Evolutionary conservation across 2,113 vertebrate species (phyloP).

Genomic region (Sapayoa aenigma): DNA sequence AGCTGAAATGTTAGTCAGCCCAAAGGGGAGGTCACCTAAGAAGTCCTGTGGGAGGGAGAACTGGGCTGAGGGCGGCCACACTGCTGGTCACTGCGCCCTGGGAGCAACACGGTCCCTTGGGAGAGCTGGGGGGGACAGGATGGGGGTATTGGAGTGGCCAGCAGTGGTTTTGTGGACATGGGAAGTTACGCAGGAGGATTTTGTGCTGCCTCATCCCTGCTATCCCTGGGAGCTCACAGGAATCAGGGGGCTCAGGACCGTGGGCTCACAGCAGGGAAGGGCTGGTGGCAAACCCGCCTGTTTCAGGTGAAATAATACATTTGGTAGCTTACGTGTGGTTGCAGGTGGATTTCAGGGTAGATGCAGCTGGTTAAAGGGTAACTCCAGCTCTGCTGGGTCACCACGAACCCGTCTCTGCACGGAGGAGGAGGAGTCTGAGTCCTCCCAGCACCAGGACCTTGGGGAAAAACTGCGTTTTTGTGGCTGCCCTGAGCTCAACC

Average conservation of each 20-base stretch:
- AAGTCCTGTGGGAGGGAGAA: background rate
- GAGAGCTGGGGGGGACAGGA: fast-evolving
- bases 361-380: slow-evolving; percentile 47
- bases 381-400: background rate
- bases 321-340: background rate
- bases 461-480: background rate
- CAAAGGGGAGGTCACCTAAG: background rate
- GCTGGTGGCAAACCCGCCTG: background rate
- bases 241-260: fast-evolving
- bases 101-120: background rate
- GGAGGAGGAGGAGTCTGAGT: background rate
- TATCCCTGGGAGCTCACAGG: background rate
- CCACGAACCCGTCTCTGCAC: background rate
- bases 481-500: background rate
- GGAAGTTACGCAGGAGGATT: background rate
- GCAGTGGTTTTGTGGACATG: background rate
- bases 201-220: background rate
- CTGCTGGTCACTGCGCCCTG: background rate
- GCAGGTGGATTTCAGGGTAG: slow-evolving; percentile 59
- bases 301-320: background rate
- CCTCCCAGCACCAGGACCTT: background rate
- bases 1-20: background rate
- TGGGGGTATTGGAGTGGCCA: background rate
- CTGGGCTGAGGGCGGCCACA: background rate
- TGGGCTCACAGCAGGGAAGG: background rate